Base-by-base conservation (phyloP, 2,113 vertebrate species). In the Scomber scombrus region DNA sequence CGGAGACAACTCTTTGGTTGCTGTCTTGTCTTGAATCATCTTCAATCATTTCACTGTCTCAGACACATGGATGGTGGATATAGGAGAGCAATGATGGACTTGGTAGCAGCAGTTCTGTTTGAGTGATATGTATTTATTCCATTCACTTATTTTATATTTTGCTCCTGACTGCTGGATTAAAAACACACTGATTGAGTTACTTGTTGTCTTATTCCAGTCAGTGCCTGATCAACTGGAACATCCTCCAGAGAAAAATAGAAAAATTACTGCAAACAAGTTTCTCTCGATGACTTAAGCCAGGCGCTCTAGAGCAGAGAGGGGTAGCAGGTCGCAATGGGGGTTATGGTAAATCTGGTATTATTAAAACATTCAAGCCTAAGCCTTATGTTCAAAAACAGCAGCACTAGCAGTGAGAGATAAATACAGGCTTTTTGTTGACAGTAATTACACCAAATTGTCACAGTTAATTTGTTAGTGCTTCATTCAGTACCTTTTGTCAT, bases 371-470 rank as follows among this genome's bases (percentile, higher is more conserved):
- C 7, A 40, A 40, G 34, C 34, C 8, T 40, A 7, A 40, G 34
- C 34, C 34, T 40, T 9, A 67, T 58, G 62, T 80, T 75, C 14
- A 71, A 54, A 43, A 56, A 71, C 68, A 80, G 56, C 55, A 78
- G 47, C 71, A 47, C 16, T 12, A 46, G 34, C 43, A 49, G 18
- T 49, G 65, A 78, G 72, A 61, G 63, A 71, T 82, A 75, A 68
- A 82, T n/a, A 26, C 57, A 51, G 15, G 23, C 23, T 34, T 64
- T n/a, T 78, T 75, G 47, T 75, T 71, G 50, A 71, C 55, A 55
- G 51, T 72, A 51, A 73, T 71, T 77, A 70, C 11, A 71, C n/a
- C 55, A 64, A 78, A 79, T 64, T 84, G 21, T 76, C 80, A 47
- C 34, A 13, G 26, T 56, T 72, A 13, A 79, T 81, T 66, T 72